Evolutionary conservation across 2,888 invertebrate genomes (phyloP).

Genomic region (Caenorhabditis parvicauda): DNA sequence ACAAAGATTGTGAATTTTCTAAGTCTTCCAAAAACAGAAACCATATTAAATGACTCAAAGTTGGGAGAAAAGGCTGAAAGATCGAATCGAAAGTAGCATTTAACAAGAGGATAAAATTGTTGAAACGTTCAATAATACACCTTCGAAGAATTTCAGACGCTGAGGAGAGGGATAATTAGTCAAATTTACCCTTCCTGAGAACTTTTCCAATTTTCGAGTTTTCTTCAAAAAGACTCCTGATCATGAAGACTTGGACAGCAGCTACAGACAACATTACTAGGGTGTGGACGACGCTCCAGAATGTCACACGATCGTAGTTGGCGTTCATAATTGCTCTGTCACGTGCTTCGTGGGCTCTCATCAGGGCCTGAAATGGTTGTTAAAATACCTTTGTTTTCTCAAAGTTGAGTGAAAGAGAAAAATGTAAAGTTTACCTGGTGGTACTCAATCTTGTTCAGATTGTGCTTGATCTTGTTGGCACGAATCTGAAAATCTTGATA

Average conservation of each 20-base stretch:
- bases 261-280: slow-evolving; percentile 75
- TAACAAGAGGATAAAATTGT: too few species aligned
- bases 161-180: too few species aligned
- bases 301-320: slow-evolving; percentile 78
- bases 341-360: slow-evolving; percentile 76
- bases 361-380: slow-evolving; percentile 49
- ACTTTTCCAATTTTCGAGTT: slow-evolving; percentile 63
- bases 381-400: too few species aligned
- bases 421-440: slow-evolving; percentile 14
- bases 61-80: neutral
- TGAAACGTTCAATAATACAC: too few species aligned
- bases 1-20: too few species aligned
- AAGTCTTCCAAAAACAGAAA: neutral
- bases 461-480: slow-evolving; percentile 48
- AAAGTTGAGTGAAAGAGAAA: neutral
- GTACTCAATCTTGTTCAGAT: slow-evolving; percentile 51
- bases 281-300: slow-evolving; percentile 77
- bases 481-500: slow-evolving; percentile 30
- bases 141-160: too few species aligned
- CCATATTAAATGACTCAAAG: neutral
- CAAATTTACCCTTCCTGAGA: slow-evolving; percentile 36
- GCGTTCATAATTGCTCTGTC: slow-evolving; percentile 80
- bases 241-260: slow-evolving; percentile 71
- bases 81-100: too few species aligned
- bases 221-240: slow-evolving; percentile 78